phyloP scores from a whole-genome alignment of 2,888 invertebrate genomes.

The Trissolcus brochymenae region DNA sequence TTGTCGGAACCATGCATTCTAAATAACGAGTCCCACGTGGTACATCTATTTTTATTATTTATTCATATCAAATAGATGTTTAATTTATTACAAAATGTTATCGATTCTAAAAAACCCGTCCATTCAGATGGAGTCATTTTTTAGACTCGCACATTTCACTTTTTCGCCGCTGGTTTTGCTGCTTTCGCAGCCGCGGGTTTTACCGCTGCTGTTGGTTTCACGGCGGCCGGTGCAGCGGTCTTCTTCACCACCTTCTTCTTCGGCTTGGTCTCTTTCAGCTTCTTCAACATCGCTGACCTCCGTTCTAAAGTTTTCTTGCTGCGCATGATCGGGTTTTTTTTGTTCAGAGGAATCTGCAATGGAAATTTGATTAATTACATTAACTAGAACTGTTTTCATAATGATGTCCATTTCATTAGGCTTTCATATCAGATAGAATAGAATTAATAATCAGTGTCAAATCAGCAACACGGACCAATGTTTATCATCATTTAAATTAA shows the following conservation, averaged over 20 bases:
- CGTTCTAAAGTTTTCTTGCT: slow-evolving; percentile 38
- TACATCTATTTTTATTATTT: slow-evolving; percentile 24
- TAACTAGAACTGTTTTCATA: neutral
- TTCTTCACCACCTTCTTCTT: slow-evolving; percentile 26
- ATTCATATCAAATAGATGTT: slow-evolving; percentile 20
- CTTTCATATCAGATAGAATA: slow-evolving; percentile 7
- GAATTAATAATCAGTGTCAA: slow-evolving; percentile 64
- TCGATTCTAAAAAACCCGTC: slow-evolving; percentile 16
- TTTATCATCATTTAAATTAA: slow-evolving; percentile 41
- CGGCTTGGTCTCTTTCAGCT: slow-evolving; percentile 26
- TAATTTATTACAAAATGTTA: slow-evolving; percentile 19
- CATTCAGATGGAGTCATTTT: slow-evolving; percentile 14
- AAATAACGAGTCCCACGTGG: neutral
- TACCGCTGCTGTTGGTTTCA: slow-evolving; percentile 2
- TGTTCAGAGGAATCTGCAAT: slow-evolving; percentile 21
- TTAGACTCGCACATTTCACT: slow-evolving; percentile 19
- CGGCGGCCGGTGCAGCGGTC: slow-evolving; percentile 5
- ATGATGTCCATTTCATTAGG: neutral
- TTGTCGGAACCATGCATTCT: too few relatives aligned
- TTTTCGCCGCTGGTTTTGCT: slow-evolving; percentile 26
- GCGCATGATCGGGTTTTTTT: slow-evolving; percentile 20
- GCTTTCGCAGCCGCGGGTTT: slow-evolving; percentile 19
- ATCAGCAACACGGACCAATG: slow-evolving; percentile 76
- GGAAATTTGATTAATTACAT: neutral
- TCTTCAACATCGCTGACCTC: slow-evolving; percentile 26